phyloP scores from a whole-genome alignment of 1,140 invertebrate genomes.

The Tetramorium simillimum region DNA sequence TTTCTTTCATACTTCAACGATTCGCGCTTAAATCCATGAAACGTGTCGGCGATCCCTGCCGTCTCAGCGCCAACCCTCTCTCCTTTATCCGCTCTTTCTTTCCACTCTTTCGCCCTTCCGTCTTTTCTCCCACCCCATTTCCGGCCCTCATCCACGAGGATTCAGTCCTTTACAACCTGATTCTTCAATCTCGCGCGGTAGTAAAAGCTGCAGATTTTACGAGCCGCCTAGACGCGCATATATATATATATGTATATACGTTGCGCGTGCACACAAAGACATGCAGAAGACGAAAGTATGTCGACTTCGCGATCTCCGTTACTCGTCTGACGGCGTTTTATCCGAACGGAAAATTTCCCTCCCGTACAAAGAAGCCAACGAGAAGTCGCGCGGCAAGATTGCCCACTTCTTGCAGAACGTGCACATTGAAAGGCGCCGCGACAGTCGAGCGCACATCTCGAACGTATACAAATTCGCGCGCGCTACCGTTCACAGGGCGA shows the following conservation, averaged over 20 bases:
- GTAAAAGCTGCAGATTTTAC: constrained; percentile 80
- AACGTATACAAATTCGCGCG: constrained; percentile 45
- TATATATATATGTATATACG: background rate
- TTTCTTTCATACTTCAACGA: constrained; percentile 80
- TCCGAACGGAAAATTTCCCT: constrained; percentile 55
- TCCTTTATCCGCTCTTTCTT: constrained; percentile 28
- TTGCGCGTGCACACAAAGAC: background rate
- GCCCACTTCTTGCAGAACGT: constrained; percentile 48
- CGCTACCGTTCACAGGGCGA: background rate
- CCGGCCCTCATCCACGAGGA: constrained; percentile 63
- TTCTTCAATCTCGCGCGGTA: constrained; percentile 79
- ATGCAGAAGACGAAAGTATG: constrained; percentile 47
- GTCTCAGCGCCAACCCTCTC: constrained; percentile 39
- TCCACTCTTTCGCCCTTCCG: constrained; percentile 41
- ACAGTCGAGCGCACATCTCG: constrained; percentile 12
- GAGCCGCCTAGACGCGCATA: constrained; percentile 61
- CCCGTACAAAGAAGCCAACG: constrained; percentile 35
- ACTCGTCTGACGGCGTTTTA: constrained; percentile 42
- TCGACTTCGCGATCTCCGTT: constrained; percentile 47
- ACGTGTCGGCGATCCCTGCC: constrained; percentile 60
- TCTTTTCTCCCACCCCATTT: constrained; percentile 44
- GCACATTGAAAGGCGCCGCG: constrained; percentile 36
- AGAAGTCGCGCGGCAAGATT: constrained; percentile 53
- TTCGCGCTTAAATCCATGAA: constrained; percentile 70
- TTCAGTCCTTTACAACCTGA: constrained; percentile 76